Base-by-base conservation (phyloP, 2,113 vertebrate species). In the Carassius auratus region DNA sequence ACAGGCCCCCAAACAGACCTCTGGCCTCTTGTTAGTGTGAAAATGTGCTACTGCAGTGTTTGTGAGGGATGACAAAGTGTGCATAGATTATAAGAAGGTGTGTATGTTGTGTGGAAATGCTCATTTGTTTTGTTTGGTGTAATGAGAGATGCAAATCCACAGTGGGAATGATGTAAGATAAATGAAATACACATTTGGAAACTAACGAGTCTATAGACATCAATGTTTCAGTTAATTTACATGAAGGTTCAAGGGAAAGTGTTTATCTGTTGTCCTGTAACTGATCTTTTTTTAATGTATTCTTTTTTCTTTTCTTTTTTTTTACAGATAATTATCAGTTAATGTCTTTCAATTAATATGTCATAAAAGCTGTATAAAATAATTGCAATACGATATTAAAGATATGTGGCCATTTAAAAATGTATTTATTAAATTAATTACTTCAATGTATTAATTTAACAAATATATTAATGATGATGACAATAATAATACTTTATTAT, bases 1-100 rank as follows among this genome's bases (percentile, higher is more conserved):
- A 88, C 77, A 52, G 48, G 17, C 23, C 77, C 69, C 50, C 21
- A 84, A 50, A 74, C 69, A 78, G 12, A 83, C 76, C 50, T 73
- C n/a, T 79, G 26, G 62, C 9, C 21, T 23, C 42, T 64, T 52
- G 23, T 64, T 42, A 33, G 57, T 8, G 45, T 77, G 55, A 45
- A 69, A 55, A 52, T 30, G 57, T 50, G 64, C 14, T 76, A n/a
- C 36, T 30, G 8, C 30, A 21, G 71, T 26, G 45, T 82, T 5
- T 23, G 61, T 86, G 12, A 30, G 59, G 48, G 59, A 62, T 59
- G 55, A 75, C 14, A 26, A 45, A 30, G 68, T 64, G 36, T 64
- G 77, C 45, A 45, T 42, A 62, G 38, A 64, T 45, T 4, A 23
- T n/a, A 14, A 10, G 59, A 62, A 59, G n/a, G 57, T 80, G 59